Evolutionary conservation across 2,888 invertebrate species (phyloP), one percentile per base, ranked within the genome.

Genomic region (Dicranocentrus wangi): DNA sequence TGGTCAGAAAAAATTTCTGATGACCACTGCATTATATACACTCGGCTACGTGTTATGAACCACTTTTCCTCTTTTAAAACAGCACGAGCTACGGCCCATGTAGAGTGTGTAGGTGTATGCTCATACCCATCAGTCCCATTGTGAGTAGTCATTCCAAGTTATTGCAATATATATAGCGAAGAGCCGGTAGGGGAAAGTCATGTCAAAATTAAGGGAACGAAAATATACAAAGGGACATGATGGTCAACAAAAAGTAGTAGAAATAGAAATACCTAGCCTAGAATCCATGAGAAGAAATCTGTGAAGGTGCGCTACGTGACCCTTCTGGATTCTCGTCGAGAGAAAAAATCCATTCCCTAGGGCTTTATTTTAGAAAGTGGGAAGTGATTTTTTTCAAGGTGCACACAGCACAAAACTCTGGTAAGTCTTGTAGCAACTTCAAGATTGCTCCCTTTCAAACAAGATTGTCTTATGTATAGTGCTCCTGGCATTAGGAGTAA

Each of bases 1-100:
- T 75, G 15, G 25, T 1, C 51, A 32, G 25, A 47, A 28, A 39
- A 77, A 55, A 75, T 65, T 47, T 53, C 21, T 68, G 76, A 60
- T 68, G 68, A 76, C 76, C 76, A 77, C 60, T 51, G 61, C 69
- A 69, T 69, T 61, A 77, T 51, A 53, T 66, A 47, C 25, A 43
- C 21, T 42, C 25, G 13, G 28, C 43, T 66, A 43, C 66, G 66
- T 63, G 63, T 32, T 58, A 58, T 27, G 58, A 25, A 58, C 25
- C 58, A 13, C 58, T 23, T 51, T 47, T 19, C 51, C n/a, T 43
- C 13, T 43, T 43, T 13, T 43, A n/a, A 43, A n/a, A 43, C 15
- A 43, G 43, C 43, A 43, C 43, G n/a, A 43, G 13, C 43, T n/a
- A n/a, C n/a, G n/a, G n/a, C n/a, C 32, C 32, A 32, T 32, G 32